Conservation (phyloP, 2,113 vertebrate genomes). For the Grus americana region DNA sequence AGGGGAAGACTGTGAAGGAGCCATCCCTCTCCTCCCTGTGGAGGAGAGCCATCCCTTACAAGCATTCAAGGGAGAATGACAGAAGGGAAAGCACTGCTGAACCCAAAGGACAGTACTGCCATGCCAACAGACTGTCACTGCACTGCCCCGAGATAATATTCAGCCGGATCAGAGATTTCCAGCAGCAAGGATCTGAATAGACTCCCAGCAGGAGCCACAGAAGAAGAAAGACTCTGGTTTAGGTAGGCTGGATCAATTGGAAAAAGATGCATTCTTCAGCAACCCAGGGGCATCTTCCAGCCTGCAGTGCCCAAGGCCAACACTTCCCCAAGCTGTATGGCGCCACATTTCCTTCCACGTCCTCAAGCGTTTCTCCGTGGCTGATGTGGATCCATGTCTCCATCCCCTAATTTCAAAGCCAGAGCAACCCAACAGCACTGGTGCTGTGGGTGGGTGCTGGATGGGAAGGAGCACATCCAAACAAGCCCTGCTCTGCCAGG, state of each 20-base stretch:
- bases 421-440: neutral
- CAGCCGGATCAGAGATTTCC: neutral
- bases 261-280: neutral
- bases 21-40: neutral
- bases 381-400: neutral
- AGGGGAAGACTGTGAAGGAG: neutral
- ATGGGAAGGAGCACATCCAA: neutral
- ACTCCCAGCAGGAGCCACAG: neutral
- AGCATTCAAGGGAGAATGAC: neutral
- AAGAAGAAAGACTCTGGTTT: neutral
- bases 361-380: neutral
- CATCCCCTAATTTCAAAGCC: neutral
- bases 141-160: neutral
- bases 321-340: accelerated
- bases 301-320: neutral
- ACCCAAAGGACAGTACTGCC: neutral
- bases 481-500: neutral
- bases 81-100: neutral
- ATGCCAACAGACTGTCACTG: neutral
- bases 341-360: neutral
- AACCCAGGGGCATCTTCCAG: neutral
- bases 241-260: neutral
- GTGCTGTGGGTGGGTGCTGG: neutral
- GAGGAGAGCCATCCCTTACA: neutral
- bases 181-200: neutral